phyloP scores from a whole-genome alignment of 1,140 invertebrate genomes.

The Prorops nasuta region DNA sequence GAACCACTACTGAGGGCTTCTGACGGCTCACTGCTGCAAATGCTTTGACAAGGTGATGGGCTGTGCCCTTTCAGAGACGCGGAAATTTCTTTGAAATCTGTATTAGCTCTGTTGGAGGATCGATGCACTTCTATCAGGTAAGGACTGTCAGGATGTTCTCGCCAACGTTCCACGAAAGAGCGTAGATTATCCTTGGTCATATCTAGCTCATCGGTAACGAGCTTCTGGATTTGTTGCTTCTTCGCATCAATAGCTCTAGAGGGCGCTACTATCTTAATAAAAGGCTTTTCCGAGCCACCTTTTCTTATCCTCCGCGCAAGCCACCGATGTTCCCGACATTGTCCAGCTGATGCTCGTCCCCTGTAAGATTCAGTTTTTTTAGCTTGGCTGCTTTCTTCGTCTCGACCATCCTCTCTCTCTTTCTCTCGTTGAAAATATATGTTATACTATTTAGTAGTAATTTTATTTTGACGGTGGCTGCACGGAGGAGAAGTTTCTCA shows the following conservation, averaged over 20 bases:
- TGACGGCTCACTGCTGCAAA: conserved; percentile 60
- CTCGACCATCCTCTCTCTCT: not conserved
- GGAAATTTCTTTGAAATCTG: conserved; percentile 22
- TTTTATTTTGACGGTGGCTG: not conserved
- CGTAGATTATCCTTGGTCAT: conserved; percentile 82
- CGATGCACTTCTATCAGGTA: conserved; percentile 68
- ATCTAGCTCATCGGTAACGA: conserved; percentile 63
- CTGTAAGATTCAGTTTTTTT: conserved; percentile 58
- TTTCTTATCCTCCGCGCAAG: conserved; percentile 52
- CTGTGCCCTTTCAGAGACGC: conserved; percentile 64
- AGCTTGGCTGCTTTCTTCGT: conserved; percentile 8
- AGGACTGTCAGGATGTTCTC: conserved; percentile 80
- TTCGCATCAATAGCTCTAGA: not conserved
- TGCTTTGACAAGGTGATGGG: conserved; percentile 72
- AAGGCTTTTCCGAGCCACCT: too few relatives aligned
- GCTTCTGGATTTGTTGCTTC: conserved; percentile 35
- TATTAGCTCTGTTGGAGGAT: conserved; percentile 12
- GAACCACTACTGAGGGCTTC: conserved; percentile 27
- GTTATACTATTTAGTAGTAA: not conserved
- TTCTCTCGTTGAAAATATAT: not conserved
- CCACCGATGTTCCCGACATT: conserved; percentile 77
- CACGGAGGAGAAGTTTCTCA: too few relatives aligned
- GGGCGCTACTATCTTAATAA: too few relatives aligned
- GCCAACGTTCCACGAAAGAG: conserved; percentile 83
- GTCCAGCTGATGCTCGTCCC: conserved; percentile 69